These are phyloP conservation scores for Phoenoteleia sp. DNA, from an alignment of 2,888 invertebrate genomes.

Conservation along the genomic window DNA sequence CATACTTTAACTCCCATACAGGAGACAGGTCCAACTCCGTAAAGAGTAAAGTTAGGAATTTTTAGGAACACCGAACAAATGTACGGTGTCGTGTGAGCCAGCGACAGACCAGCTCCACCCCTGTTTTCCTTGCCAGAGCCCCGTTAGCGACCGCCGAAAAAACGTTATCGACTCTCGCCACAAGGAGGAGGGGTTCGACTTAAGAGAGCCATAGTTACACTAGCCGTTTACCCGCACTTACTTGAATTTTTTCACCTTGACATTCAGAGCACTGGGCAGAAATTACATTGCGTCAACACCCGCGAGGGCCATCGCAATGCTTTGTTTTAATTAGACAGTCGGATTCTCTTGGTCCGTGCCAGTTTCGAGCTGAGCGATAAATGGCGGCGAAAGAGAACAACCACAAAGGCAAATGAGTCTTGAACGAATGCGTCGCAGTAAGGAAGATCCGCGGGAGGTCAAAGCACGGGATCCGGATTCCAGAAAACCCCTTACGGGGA, in stretches of 20 bases:
- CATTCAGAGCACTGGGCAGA: slow-evolving; percentile 90
- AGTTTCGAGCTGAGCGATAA: slow-evolving; percentile 84
- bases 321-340: slow-evolving; percentile 84
- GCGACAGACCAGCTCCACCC: background rate
- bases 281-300: slow-evolving; percentile 90
- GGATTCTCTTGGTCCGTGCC: slow-evolving; percentile 88
- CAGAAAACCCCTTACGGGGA: slow-evolving; percentile 47
- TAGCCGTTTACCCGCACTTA: slow-evolving; percentile 89
- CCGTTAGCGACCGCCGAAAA: too few relatives aligned
- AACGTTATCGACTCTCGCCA: too few relatives aligned
- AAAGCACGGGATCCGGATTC: too few relatives aligned
- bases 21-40: background rate
- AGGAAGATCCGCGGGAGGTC: too few relatives aligned
- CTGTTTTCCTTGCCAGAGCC: too few relatives aligned
- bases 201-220: slow-evolving; percentile 85
- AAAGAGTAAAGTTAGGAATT: background rate
- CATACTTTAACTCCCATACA: background rate
- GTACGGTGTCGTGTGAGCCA: background rate
- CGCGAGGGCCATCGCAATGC: slow-evolving; percentile 90
- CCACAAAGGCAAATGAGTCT: slow-evolving; percentile 80
- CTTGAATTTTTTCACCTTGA: slow-evolving; percentile 90
- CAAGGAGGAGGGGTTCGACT: too few relatives aligned
- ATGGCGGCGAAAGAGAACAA: slow-evolving; percentile 85
- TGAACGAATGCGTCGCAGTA: too few relatives aligned
- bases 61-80: background rate